These are phyloP conservation scores for Ptychodera flava DNA, from an alignment of 35 echinoderm and acorn worm species.

Conservation along the genomic window DNA sequence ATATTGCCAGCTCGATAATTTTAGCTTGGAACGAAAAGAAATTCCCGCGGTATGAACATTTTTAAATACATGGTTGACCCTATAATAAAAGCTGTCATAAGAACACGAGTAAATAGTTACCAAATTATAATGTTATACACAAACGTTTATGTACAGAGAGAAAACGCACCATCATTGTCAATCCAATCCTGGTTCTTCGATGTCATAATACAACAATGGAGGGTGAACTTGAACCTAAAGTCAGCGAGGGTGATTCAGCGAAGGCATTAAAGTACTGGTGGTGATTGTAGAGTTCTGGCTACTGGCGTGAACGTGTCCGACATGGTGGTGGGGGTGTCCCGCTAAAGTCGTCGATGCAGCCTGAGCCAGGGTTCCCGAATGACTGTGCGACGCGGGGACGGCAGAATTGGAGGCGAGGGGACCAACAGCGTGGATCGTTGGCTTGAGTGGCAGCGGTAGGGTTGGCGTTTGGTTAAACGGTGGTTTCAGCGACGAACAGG, in stretches of 20 bases:
- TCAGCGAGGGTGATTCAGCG: not conserved
- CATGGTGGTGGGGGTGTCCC: not conserved
- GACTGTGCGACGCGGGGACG: not conserved
- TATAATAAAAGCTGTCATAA: not conserved
- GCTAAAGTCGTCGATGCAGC: not conserved
- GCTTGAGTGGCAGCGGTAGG: constrained; percentile 13
- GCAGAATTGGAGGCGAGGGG: not conserved
- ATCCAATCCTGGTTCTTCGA: no score
- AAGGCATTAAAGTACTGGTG: not conserved
- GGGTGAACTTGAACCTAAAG: no score
- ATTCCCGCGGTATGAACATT: no score
- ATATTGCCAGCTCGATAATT: no score
- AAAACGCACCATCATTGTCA: not conserved
- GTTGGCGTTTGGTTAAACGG: not conserved
- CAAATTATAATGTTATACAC: not conserved
- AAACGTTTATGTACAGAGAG: not conserved
- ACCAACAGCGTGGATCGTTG: not conserved
- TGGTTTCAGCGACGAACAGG: not conserved
- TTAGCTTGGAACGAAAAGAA: no score
- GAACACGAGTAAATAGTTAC: not conserved
- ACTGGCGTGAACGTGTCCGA: not conserved
- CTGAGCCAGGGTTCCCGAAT: not conserved
- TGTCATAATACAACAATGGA: no score
- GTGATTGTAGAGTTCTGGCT: not conserved
- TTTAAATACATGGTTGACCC: not conserved